Evolutionary conservation across 2,888 invertebrate species (phyloP).

Genomic region (Eurytoma adleriae): DNA sequence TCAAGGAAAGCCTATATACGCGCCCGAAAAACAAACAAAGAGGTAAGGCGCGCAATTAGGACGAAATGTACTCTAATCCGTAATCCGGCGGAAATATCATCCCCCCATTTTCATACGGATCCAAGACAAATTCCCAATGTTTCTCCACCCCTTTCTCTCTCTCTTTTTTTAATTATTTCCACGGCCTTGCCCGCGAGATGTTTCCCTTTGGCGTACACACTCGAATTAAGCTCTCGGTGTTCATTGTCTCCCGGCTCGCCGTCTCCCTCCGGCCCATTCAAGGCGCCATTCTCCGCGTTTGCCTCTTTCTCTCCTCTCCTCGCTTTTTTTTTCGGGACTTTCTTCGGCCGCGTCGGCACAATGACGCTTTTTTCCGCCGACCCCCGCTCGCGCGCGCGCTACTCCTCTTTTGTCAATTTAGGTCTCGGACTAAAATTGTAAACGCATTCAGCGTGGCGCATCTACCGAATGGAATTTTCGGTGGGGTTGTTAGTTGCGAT

Average conservation of each 20-base stretch:
- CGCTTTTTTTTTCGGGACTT: not conserved
- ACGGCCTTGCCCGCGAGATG: not conserved
- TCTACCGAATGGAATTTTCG: too few species aligned
- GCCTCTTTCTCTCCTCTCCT: not conserved
- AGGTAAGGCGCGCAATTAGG: too few species aligned
- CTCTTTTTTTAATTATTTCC: not conserved
- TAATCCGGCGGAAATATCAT: not conserved
- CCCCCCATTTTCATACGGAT: not conserved
- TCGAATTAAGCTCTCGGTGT: constrained; percentile 15
- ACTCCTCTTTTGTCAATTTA: not conserved
- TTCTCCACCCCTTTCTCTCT: not conserved
- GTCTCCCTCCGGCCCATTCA: not conserved
- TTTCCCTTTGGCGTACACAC: not conserved
- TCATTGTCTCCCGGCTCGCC: not conserved
- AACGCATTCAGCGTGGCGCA: not conserved
- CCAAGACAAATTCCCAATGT: not conserved
- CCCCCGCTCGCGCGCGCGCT: not conserved
- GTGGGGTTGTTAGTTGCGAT: too few species aligned
- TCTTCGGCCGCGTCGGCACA: not conserved
- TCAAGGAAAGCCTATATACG: too few species aligned
- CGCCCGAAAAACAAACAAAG: not conserved
- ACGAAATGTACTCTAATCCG: too few species aligned
- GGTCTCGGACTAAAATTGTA: constrained; percentile 39
- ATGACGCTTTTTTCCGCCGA: constrained; percentile 7
- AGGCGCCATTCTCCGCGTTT: not conserved